Evolutionary conservation across 2,797 vertebrate genomes (phyloP), one percentile per base, ranked within the genome.

Genomic region (Zenarchopterus dispar): DNA sequence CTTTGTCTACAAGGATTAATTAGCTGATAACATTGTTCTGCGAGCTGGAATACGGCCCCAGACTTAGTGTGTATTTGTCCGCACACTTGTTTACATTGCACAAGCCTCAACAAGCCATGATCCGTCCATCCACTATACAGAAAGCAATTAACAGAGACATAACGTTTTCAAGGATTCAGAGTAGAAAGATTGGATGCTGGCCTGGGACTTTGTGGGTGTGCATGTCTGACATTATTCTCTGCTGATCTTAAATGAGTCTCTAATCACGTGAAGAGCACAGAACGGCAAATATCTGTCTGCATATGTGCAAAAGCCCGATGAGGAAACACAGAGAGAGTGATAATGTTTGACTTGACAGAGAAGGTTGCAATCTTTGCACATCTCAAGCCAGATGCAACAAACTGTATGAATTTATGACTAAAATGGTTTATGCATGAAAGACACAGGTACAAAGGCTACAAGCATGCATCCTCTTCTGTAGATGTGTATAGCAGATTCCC

Each of bases 131-230:
- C 72, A 57, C 67, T 61, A 61, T 59, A 55, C 36, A 54, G 87
- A 89, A 85, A 84, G 86, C 88, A 90, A 89, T 91, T 92, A 92
- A 89, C 84, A 74, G 70, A 86, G 81, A 89, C 61, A 80, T 87
- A 86, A 90, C 88, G 85, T 86, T 73, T 51, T 69, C 62, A 56
- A 72, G 77, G 82, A 75, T 74, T 77, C 73, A 63, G 65, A 70
- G 64, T 63, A 62, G 62, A 78, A 62, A 66, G 62, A 62, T 52
- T 73, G 51, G 55, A 23, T 73, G 58, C 72, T 67, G 60, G 48
- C 47, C 67, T 66, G 65, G 71, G 82, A 64, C 70, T 71, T 59
- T 28, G 56, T 76, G 56, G 36, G 69, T 54, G 74, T 74, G 68
- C 47, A 66, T 56, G 77, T 62, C 55, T 41, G 24, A 83, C 77